A percentile compares a stretch with the other conserved stretches of the same genome.
Evolutionary conservation across 2,113 vertebrate species (phyloP).

Genomic region (Anser brachyrhynchus): DNA sequence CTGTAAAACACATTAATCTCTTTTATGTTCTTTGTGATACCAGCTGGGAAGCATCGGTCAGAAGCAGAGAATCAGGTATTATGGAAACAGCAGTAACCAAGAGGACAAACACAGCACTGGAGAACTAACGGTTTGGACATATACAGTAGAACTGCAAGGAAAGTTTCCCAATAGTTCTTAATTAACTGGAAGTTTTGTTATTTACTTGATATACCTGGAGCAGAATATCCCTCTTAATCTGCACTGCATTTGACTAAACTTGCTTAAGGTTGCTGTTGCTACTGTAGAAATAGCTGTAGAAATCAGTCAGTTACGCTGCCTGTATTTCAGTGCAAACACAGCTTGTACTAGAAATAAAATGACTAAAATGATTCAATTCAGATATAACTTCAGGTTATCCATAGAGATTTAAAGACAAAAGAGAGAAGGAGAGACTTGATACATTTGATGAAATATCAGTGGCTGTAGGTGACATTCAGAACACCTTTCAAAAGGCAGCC

Average conservation of each 20-base stretch:
- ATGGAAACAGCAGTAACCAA: not conserved
- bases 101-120: not conserved
- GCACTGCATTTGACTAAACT: not conserved
- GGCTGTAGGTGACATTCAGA: conserved; percentile 42
- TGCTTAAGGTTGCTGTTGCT: not conserved
- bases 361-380: not conserved
- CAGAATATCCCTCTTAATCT: not conserved
- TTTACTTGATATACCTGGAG: not conserved
- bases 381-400: not conserved
- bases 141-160: not conserved
- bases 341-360: not conserved
- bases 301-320: not conserved
- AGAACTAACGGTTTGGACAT: not conserved
- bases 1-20: not conserved
- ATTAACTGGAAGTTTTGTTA: not conserved
- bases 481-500: conserved; percentile 22
- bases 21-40: not conserved
- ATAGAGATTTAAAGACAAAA: not conserved
- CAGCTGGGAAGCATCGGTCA: rapidly evolving
- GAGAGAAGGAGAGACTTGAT: not conserved
- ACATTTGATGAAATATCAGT: conserved; percentile 24
- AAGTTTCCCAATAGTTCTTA: not conserved
- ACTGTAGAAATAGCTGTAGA: not conserved
- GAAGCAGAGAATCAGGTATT: not conserved
- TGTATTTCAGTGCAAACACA: not conserved